Evolutionary conservation across 2,797 vertebrate genomes (phyloP).

Genomic region (Enteromius anoplus): DNA sequence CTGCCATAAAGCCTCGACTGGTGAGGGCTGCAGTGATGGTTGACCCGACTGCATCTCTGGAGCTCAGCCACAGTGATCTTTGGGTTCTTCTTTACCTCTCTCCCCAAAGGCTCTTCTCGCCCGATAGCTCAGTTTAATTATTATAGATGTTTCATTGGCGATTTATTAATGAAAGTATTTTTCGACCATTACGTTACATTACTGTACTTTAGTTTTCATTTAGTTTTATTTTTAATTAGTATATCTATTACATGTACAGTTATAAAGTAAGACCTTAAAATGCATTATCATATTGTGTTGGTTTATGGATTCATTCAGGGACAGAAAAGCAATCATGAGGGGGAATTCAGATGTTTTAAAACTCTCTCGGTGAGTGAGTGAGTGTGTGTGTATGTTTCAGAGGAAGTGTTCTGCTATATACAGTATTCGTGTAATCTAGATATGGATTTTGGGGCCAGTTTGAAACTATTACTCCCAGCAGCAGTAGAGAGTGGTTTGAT

Average conservation of each 20-base stretch:
- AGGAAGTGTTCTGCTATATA: conserved; percentile 13
- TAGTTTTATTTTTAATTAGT: conserved; percentile 45
- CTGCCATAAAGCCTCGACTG: no score
- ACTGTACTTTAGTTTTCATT: conserved; percentile 12
- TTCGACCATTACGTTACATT: no score
- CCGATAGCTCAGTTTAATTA: no score
- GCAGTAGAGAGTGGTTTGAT: conserved; percentile 74
- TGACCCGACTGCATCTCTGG: no score
- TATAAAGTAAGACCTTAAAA: conserved; percentile 6
- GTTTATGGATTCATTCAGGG: not conserved
- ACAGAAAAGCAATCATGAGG: not conserved
- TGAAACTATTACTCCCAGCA: conserved; percentile 77
- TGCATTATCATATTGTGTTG: conserved; percentile 14
- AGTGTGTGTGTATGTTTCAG: conserved; percentile 15
- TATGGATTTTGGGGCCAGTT: conserved; percentile 71
- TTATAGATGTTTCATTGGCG: no score
- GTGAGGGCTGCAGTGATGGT: no score
- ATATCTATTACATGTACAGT: not conserved
- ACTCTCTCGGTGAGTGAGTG: not conserved
- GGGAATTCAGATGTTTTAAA: conserved; percentile 9
- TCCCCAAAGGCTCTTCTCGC: no score
- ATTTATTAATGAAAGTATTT: no score
- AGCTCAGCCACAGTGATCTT: no score
- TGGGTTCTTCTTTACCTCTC: no score
- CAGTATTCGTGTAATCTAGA: conserved; percentile 78